phyloP scores from a whole-genome alignment of 2,797 vertebrate species.

The Telmatherina bonti region DNA sequence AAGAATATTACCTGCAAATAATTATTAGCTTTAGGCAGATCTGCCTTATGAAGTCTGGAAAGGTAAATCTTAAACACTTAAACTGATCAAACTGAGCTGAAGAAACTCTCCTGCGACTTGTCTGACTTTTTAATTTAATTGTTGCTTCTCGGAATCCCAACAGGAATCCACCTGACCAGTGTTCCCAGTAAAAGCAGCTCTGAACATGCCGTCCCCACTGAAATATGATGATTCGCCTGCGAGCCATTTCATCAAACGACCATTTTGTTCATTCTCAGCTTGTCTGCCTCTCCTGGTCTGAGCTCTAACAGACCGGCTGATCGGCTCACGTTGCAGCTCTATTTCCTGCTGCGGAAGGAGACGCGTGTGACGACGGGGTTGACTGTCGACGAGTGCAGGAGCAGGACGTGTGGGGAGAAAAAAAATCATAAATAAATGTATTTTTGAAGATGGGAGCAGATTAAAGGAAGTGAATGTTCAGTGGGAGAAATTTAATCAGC shows the following conservation, averaged over 20 bases:
- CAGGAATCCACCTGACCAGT: neutral
- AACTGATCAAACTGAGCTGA: no score
- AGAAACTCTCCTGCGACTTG: no score
- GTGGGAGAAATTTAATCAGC: no score
- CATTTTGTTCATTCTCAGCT: neutral
- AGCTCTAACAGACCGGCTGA: neutral
- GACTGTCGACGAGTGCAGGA: neutral
- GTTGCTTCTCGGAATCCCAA: neutral
- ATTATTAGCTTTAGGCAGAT: slow-evolving; percentile 22
- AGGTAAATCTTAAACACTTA: neutral
- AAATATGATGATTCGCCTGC: neutral
- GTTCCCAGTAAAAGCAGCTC: neutral
- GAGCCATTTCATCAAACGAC: neutral
- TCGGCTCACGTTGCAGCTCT: neutral
- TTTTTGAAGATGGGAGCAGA: no score
- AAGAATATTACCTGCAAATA: slow-evolving; percentile 23
- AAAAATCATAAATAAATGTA: no score
- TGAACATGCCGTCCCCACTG: neutral
- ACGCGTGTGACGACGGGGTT: neutral
- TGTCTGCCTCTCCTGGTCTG: neutral
- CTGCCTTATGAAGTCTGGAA: slow-evolving; percentile 5
- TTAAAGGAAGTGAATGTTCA: no score
- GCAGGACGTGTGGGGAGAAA: neutral
- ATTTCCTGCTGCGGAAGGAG: no score
- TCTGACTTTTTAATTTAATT: no score